Evolutionary conservation across 2,113 vertebrate genomes (phyloP).

Genomic region (Loxodonta africana): DNA sequence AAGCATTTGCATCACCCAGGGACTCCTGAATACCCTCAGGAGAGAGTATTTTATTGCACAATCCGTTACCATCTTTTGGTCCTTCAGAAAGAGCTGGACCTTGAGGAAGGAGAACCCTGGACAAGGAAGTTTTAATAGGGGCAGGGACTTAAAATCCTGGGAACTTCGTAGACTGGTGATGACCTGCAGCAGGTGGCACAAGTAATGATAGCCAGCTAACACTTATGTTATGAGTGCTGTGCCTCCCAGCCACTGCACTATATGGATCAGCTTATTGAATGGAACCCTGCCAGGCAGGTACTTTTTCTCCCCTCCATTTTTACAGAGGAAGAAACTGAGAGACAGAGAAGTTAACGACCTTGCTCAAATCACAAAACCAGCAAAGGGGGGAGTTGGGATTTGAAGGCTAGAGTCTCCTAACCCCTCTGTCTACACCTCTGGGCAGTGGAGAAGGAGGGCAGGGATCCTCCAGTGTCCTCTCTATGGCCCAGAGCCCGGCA

Average conservation of each 20-base stretch:
- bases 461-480: not conserved
- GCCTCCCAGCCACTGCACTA: not conserved
- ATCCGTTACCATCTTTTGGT: not conserved
- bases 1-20: not conserved
- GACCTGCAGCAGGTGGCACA: not conserved
- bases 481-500: not conserved
- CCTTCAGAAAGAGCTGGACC: not conserved
- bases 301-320: not conserved
- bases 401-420: not conserved
- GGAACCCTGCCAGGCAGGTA: not conserved
- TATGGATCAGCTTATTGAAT: fast-evolving
- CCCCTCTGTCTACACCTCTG: not conserved
- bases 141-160: not conserved
- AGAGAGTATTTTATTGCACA: too few relatives aligned
- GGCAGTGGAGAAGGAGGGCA: too few relatives aligned
- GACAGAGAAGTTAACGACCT: not conserved
- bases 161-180: not conserved
- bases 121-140: not conserved
- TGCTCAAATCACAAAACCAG: not conserved
- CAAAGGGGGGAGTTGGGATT: not conserved
- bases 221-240: fast-evolving
- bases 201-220: not conserved
- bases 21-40: not conserved
- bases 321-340: not conserved
- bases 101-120: not conserved